Percentiles rank a stretch among this genome's conserved stretches.
phyloP scores from a whole-genome alignment of 2,888 invertebrate species.

The Blera fallax region DNA sequence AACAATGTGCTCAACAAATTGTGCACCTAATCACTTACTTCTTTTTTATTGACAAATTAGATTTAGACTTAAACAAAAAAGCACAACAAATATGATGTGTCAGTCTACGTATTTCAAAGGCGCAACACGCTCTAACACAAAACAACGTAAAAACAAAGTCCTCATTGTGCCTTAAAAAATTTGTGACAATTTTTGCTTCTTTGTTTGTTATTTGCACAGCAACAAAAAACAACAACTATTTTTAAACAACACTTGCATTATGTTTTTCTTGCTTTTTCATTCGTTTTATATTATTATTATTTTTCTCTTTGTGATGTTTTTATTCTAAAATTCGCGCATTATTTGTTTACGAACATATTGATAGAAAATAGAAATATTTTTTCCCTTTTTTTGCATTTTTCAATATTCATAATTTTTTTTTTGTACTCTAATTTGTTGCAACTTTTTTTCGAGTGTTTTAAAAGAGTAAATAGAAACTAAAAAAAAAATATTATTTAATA shows the following conservation, averaged over 20 bases:
- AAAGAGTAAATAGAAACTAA: conserved; percentile 6
- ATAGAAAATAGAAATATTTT: not conserved
- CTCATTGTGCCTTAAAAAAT: conserved; percentile 31
- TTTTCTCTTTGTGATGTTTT: not conserved
- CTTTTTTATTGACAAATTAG: conserved; percentile 32
- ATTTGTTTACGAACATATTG: not conserved
- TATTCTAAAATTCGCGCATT: not conserved
- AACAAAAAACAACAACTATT: not conserved
- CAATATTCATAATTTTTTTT: not conserved
- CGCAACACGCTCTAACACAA: not conserved
- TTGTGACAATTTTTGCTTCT: conserved; percentile 18
- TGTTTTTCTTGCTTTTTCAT: conserved; percentile 10
- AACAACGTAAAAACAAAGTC: not conserved
- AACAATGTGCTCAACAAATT: conserved; percentile 14
- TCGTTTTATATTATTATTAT: not conserved
- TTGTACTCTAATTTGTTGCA: not conserved
- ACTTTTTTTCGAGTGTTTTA: not conserved
- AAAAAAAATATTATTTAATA: conserved; percentile 29
- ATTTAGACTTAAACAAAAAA: not conserved
- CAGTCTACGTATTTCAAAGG: not conserved
- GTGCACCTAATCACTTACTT: not conserved
- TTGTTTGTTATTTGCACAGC: conserved; percentile 11
- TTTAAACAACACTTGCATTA: not conserved
- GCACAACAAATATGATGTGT: not conserved
- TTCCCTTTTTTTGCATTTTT: not conserved